Percentiles rank a stretch among this genome's conserved stretches.
Evolutionary conservation across 2,797 vertebrate species (phyloP).

Genomic region (Crax fasciolata): DNA sequence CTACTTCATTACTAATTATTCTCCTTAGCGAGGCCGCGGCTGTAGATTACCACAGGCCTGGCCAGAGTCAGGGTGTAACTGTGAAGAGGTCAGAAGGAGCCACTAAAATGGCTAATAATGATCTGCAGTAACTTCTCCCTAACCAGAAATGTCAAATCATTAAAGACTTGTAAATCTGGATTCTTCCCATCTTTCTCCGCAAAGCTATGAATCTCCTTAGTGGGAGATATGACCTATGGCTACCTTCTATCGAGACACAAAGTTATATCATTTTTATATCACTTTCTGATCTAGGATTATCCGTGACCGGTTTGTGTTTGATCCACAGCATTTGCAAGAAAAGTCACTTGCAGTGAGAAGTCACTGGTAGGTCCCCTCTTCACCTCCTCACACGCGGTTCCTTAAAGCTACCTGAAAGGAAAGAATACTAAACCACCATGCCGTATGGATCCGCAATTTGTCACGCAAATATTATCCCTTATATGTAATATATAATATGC

Average conservation of each 20-base stretch:
- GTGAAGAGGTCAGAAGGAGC: neutral
- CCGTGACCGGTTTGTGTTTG: neutral
- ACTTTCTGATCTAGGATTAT: neutral
- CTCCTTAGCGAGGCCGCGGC: neutral
- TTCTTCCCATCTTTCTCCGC: neutral
- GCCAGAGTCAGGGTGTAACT: neutral
- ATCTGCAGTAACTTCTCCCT: neutral
- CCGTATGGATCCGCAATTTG: conserved; percentile 7
- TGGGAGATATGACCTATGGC: neutral
- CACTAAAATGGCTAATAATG: neutral
- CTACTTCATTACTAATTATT: conserved; percentile 6
- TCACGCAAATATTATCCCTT: neutral
- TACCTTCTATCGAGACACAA: neutral
- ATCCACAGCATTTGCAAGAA: neutral
- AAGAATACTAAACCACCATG: neutral
- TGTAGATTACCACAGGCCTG: neutral
- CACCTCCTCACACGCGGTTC: conserved; percentile 11
- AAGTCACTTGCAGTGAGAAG: neutral
- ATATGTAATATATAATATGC: neutral
- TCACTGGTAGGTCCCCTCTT: neutral
- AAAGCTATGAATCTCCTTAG: neutral
- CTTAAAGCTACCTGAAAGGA: conserved; percentile 37
- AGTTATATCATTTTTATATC: neutral
- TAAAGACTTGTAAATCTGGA: neutral
- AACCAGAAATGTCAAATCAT: neutral